These are phyloP conservation scores for Borostomias antarcticus DNA, from an alignment of 2,797 vertebrate species.

Conservation along the genomic window DNA sequence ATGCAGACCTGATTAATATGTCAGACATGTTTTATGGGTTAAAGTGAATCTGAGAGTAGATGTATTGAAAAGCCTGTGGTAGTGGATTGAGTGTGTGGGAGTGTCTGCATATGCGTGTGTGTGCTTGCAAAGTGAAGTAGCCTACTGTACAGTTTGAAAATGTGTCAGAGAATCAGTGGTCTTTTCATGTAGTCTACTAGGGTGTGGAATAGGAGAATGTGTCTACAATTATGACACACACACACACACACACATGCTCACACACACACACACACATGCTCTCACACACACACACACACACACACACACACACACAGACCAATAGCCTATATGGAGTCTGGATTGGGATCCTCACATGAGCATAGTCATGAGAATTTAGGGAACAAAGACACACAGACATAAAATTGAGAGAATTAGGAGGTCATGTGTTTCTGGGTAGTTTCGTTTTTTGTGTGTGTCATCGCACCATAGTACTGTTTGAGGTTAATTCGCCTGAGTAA, in stretches of 20 bases:
- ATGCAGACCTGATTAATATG: slow-evolving; percentile 83
- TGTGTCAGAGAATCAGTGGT: slow-evolving; percentile 13
- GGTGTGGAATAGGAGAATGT: not conserved
- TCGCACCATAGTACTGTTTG: not conserved
- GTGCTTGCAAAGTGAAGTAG: not conserved
- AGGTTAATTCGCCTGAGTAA: slow-evolving; percentile 2
- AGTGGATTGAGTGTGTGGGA: slow-evolving; percentile 29
- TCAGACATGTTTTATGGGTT: slow-evolving; percentile 83
- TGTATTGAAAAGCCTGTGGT: slow-evolving; percentile 68
- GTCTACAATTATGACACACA: slow-evolving; percentile 6
- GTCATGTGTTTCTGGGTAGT: slow-evolving; percentile 12
- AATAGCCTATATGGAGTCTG: slow-evolving; percentile 28
- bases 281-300: slow-evolving; percentile 19
- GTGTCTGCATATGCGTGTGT: slow-evolving; percentile 19
- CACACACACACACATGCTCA: not conserved
- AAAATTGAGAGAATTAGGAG: not conserved
- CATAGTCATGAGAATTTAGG: slow-evolving; percentile 50
- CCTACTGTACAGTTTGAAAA: slow-evolving; percentile 23
- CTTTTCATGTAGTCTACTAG: not conserved
- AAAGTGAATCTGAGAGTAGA: slow-evolving; percentile 73
- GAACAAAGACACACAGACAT: slow-evolving; percentile 32
- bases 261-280: slow-evolving; percentile 10
- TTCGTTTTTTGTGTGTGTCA: slow-evolving; percentile 5
- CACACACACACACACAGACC: slow-evolving; percentile 40
- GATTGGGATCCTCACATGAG: slow-evolving; percentile 54